Base-by-base conservation (phyloP, 2,797 vertebrate genomes). In the Pseudochaenichthys georgianus region DNA sequence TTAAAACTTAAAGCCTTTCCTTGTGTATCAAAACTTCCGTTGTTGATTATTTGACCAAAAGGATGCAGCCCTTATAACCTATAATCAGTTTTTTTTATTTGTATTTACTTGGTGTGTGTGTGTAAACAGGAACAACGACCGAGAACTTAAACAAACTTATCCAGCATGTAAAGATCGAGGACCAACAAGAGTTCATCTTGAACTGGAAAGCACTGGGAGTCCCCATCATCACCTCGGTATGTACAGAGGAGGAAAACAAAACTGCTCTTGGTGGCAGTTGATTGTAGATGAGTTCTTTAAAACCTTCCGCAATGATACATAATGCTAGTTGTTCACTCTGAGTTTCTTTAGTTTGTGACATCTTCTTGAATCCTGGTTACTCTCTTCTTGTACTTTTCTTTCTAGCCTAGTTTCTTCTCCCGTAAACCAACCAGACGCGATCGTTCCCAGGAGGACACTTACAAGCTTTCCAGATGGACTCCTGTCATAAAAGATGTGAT, bases 141-240 rank as follows among this genome's bases (percentile, higher is more conserved):
- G 98, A 99, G 88, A 99, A 99, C 88, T 92, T 99, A 81, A 97
- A 93, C 84, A 98, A 97, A 87, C 94, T 99, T 73, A 98, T 99
- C 90, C 97, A 99, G 87, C 97, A 99, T 70, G 97, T 98, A 46
- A 97, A 97, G 84, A 97, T 99, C 71, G 96, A 97, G 90, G 90
- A 93, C 1, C 95, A 99, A 8, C 95, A 93, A 48, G 97, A 98
- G 81, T 97, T 96, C 87, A 98, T 99, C 90, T 95, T 90, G 70
- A 99, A 99, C 89, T 99, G 98, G 98, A 96, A 95, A 84, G 94
- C 96, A 66, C 95, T 99, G 70, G 97, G 96, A 7, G 97, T 99
- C 70, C 95, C 97, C 42, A 94, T 99, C 80, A 95, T 98, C 59
- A 93, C 93, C 31, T 76, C 93, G 34, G 96, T 96, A 89, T 17